These are phyloP conservation scores for Paramacrobiotus metropolitanus DNA, from an alignment of 1,140 invertebrate species.

Conservation along the genomic window DNA sequence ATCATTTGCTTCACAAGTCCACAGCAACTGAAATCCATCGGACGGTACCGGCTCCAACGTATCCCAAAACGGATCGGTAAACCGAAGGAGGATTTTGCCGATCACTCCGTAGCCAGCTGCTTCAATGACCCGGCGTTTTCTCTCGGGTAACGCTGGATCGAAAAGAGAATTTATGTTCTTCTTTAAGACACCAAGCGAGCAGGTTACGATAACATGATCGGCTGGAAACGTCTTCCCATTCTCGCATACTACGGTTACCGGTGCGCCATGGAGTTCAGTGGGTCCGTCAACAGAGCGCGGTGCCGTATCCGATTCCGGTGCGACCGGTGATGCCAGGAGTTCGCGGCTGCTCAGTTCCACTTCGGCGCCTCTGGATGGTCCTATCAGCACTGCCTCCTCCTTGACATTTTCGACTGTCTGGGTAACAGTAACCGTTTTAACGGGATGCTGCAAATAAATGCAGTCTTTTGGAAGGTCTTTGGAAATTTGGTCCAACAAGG, in stretches of 20 bases:
- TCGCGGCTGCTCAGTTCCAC: too few species aligned
- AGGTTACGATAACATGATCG: slow-evolving; percentile 67
- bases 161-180: slow-evolving; percentile 46
- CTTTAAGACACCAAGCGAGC: slow-evolving; percentile 76
- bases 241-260: slow-evolving; percentile 17
- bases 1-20: too few species aligned
- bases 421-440: too few species aligned
- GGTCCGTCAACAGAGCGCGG: too few species aligned
- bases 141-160: slow-evolving; percentile 50
- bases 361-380: too few species aligned
- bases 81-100: slow-evolving; percentile 77
- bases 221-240: slow-evolving; percentile 48
- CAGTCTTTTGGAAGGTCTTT: neutral
- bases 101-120: slow-evolving; percentile 66
- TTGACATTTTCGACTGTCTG: too few species aligned
- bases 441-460: too few species aligned
- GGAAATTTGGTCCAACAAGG: neutral
- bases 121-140: slow-evolving; percentile 58
- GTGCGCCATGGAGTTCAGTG: neutral
- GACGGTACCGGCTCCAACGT: slow-evolving; percentile 20
- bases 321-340: too few species aligned
- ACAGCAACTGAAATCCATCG: neutral
- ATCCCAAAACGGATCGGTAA: slow-evolving; percentile 64
- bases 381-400: too few species aligned
- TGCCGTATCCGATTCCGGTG: too few species aligned